phyloP scores from a whole-genome alignment of 2,797 vertebrate genomes.

The Alfaro cultratus region DNA sequence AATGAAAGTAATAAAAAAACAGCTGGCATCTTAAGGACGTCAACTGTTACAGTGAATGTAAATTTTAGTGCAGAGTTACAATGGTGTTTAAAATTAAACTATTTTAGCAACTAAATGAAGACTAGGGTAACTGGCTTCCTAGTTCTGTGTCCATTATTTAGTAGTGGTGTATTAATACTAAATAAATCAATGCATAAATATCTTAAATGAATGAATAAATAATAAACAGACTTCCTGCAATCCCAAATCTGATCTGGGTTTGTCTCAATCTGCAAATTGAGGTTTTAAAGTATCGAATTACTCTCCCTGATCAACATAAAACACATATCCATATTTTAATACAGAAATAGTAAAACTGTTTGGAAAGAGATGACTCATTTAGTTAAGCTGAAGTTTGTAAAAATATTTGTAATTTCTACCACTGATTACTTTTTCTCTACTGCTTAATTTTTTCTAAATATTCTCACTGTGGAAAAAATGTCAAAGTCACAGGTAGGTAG shows the following conservation, averaged over 20 bases:
- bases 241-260: background rate
- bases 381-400: background rate
- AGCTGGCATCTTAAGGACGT: conserved; percentile 14
- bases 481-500: background rate
- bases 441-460: no score
- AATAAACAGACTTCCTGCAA: background rate
- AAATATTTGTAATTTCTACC: no score
- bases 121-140: background rate
- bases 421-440: no score
- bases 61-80: conserved; percentile 4
- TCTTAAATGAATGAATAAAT: background rate
- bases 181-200: background rate
- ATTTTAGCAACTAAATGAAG: background rate
- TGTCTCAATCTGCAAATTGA: background rate
- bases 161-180: background rate
- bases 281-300: background rate
- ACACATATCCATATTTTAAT: background rate
- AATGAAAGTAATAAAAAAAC: conserved; percentile 13
- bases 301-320: background rate
- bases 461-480: background rate
- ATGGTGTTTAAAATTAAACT: background rate
- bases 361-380: background rate
- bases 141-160: background rate
- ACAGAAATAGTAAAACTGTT: background rate
- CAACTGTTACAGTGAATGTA: background rate